These are phyloP conservation scores for Sepioteuthis lessoniana DNA, from an alignment of 2,888 invertebrate species.

Conservation along the genomic window DNA sequence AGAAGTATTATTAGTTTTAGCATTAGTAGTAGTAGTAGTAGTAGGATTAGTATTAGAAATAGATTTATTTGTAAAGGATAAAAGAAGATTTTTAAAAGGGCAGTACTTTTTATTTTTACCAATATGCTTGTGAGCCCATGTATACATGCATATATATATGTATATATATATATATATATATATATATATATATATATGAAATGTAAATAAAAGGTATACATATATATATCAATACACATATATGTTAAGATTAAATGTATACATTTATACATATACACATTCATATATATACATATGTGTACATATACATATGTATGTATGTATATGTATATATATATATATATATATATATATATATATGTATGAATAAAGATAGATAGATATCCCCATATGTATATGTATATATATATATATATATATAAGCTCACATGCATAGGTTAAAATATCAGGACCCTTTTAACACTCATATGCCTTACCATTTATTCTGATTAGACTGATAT, in stretches of 20 bases:
- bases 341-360: neutral
- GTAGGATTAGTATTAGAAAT: neutral
- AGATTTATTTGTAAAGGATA: neutral
- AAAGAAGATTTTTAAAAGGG: conserved; percentile 23
- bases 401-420: conserved; percentile 35
- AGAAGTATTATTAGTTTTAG: neutral
- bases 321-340: too few relatives aligned
- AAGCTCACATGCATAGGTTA: conserved; percentile 24
- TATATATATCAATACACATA: neutral
- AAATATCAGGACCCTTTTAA: neutral
- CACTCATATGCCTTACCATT: neutral
- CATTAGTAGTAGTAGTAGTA: neutral
- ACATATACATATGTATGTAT: neutral
- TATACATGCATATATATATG: neutral
- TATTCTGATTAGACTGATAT: neutral
- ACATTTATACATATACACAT: neutral
- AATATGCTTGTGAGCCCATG: neutral
- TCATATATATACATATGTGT: neutral
- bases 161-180: neutral
- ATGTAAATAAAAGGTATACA: neutral
- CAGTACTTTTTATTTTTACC: conserved; percentile 33
- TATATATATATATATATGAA: too few relatives aligned
- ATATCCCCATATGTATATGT: neutral
- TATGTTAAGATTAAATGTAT: neutral
- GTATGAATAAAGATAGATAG: neutral